Evolutionary conservation across 2,888 invertebrate genomes (phyloP).

Genomic region (Bombyx huttoni): DNA sequence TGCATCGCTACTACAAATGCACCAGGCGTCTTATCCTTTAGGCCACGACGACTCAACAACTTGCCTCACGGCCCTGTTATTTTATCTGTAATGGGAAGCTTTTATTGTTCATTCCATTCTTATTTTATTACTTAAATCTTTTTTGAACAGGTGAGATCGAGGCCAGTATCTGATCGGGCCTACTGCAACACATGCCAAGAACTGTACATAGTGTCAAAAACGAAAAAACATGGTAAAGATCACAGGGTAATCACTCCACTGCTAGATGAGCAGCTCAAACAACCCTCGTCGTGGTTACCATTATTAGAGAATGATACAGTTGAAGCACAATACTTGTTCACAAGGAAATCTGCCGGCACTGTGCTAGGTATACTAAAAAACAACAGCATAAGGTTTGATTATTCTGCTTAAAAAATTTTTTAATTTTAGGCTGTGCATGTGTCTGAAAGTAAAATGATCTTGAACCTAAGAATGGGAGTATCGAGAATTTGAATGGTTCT

Average conservation of each 20-base stretch:
- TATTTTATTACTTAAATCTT: background rate
- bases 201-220: constrained; percentile 52
- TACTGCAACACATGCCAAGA: constrained; percentile 78
- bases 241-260: constrained; percentile 62
- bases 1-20: no score
- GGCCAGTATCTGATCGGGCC: constrained; percentile 54
- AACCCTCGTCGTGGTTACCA: constrained; percentile 78
- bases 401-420: background rate
- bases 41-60: no score
- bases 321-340: constrained; percentile 92
- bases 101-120: background rate
- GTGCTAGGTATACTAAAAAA: constrained; percentile 74
- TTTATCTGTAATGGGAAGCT: background rate
- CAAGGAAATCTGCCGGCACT: constrained; percentile 75
- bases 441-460: no score
- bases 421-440: no score
- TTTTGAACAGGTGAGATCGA: constrained; percentile 43
- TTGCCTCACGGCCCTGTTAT: no score
- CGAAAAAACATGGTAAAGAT: constrained; percentile 70
- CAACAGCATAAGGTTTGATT: constrained; percentile 70
- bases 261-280: constrained; percentile 68
- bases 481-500: background rate
- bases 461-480: background rate
- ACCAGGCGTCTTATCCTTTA: no score
- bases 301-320: constrained; percentile 81